Evolutionary conservation across 23 tunicate genomes (phyloP).

Genomic region (Pegea sp.): DNA sequence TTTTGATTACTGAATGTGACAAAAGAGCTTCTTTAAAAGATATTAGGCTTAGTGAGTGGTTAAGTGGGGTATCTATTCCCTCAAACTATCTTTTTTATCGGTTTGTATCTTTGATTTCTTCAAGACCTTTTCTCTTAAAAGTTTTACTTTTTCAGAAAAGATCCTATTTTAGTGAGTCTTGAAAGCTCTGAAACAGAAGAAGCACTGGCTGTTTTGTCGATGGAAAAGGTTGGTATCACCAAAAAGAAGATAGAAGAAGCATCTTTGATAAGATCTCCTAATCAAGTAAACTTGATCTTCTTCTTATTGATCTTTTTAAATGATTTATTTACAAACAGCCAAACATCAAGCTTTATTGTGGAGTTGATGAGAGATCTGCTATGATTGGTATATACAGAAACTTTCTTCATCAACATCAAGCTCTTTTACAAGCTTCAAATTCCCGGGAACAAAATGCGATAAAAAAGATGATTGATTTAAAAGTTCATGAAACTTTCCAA

Average conservation of each 20-base stretch:
- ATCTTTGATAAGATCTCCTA: too few species aligned
- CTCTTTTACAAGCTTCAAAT: too few species aligned
- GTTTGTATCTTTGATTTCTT: not conserved
- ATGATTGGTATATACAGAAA: not conserved
- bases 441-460: too few species aligned
- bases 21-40: conserved; percentile 34
- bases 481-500: too few species aligned
- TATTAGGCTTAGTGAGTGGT: conserved; percentile 35
- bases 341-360: too few species aligned
- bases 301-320: too few species aligned
- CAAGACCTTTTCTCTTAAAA: not conserved
- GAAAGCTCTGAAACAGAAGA: not conserved
- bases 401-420: not conserved
- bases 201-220: not conserved
- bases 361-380: not conserved
- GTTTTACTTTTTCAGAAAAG: not conserved
- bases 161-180: not conserved
- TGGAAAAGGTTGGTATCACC: not conserved
- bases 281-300: too few species aligned
- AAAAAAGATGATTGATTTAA: too few species aligned
- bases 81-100: not conserved
- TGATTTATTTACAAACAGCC: too few species aligned
- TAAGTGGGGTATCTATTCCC: not conserved
- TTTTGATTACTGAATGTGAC: conserved; percentile 18
- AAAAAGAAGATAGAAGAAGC: not conserved